These are phyloP conservation scores for Valencia hispanica DNA, from an alignment of 2,797 vertebrate species.

Conservation along the genomic window DNA sequence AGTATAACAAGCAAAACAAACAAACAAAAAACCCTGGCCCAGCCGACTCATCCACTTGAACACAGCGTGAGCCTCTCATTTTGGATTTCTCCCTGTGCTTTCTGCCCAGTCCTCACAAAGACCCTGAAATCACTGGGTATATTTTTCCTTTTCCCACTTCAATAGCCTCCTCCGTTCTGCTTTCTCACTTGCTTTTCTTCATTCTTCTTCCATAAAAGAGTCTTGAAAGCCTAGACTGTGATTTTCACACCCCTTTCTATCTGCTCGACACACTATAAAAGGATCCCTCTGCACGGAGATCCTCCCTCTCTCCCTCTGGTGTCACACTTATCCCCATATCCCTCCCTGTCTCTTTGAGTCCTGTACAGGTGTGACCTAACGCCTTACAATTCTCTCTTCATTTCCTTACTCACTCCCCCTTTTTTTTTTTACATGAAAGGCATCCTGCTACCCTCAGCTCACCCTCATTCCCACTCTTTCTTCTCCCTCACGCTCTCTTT, in stretches of 20 bases:
- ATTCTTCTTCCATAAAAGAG: constrained; percentile 51
- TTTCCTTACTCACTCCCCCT: constrained; percentile 35
- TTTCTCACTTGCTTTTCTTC: constrained; percentile 51
- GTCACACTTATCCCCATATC: constrained; percentile 62
- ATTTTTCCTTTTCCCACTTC: constrained; percentile 49
- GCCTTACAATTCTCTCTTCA: constrained; percentile 60
- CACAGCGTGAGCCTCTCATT: constrained; percentile 46
- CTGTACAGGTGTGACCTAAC: constrained; percentile 70
- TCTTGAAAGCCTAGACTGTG: constrained; percentile 54
- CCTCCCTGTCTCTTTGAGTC: constrained; percentile 64
- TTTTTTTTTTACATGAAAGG: constrained; percentile 68
- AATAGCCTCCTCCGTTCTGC: constrained; percentile 33
- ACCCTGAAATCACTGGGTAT: constrained; percentile 59
- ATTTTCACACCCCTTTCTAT: constrained; percentile 65
- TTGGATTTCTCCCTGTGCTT: constrained; percentile 36
- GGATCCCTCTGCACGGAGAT: constrained; percentile 46
- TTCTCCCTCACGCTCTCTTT: constrained; percentile 57
- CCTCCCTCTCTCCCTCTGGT: constrained; percentile 55
- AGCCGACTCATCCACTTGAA: constrained; percentile 20
- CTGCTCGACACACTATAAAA: constrained; percentile 59
- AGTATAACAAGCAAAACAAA: constrained; percentile 56
- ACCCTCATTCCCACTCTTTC: constrained; percentile 59
- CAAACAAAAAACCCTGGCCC: constrained; percentile 6
- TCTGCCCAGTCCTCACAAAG: constrained; percentile 34
- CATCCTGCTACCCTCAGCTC: constrained; percentile 52